Evolutionary conservation across 1,140 invertebrate species (phyloP), one percentile per base, ranked within the genome.

Genomic region (Drosophila saltans): DNA sequence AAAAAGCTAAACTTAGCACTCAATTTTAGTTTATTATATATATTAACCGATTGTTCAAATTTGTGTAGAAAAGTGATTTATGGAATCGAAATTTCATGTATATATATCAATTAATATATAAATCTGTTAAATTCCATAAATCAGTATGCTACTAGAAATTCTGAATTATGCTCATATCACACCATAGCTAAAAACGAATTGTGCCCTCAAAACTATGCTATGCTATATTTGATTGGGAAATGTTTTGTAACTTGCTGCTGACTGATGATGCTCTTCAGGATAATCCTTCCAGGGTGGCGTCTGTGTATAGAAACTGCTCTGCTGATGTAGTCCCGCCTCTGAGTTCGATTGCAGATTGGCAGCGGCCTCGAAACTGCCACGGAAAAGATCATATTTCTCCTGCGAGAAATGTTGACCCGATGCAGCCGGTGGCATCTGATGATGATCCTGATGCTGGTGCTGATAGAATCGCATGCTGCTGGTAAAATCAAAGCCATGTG

Each of bases 371-470:
- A 94, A 94, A 24, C 93, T 94, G 66, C 93, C 93, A 72, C 93
- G 93, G 69, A 94, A 94, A 60, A 94, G 86, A 76, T 94, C 93
- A 58, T 94, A 94, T 84, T 94, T 94, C 81, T 92, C 81, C 66
- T 86, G 81, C 6, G 84, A 92, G 72, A 93, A 93, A 68, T 88
- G 10, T 36, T 26, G 75, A 33, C 6, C 26, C 40, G 6, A 66
- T 1, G 62, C 26, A 41, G 45, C 7, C 16, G 61, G 9, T 2
- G 56, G 60, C 26, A 72, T 64, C 41, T 72, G 61, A 16, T 16
- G 16, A 16, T 16, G 16, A 16, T 75, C 75, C 8, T 80, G 16
- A 16, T 16, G 66, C 36, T 86, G 79, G 6, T 90, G 86, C 16
- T 80, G 82, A 61, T 92, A 92, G 64, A 82, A 91, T 6, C 85